Percentiles rank a stretch among this genome's conserved stretches.
Evolutionary conservation across 2,888 invertebrate species (phyloP).

Genomic region (Rosalia funebris): DNA sequence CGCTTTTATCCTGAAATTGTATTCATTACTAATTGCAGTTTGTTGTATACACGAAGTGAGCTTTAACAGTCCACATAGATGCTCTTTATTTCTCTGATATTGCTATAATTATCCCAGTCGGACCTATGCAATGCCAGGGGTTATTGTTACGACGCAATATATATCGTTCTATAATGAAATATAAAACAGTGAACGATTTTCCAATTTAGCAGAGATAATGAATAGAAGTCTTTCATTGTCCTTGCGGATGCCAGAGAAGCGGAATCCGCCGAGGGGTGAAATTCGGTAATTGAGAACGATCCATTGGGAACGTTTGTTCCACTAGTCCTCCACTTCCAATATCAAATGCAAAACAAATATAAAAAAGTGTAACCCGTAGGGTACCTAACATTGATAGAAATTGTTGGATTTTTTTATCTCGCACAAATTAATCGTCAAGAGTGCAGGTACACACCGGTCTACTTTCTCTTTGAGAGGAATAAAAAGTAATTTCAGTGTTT

Average conservation of each 20-base stretch:
- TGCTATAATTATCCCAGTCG: too few relatives aligned
- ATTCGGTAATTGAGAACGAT: conserved; percentile 56
- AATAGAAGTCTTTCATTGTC: conserved; percentile 49
- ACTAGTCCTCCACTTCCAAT: conserved; percentile 52
- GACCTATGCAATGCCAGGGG: too few relatives aligned
- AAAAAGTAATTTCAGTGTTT: conserved; percentile 26
- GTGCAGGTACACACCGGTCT: conserved; percentile 19
- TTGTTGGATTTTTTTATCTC: conserved; percentile 6
- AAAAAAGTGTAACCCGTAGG: conserved; percentile 41
- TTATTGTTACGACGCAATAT: too few relatives aligned
- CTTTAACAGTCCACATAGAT: too few relatives aligned
- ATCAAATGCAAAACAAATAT: conserved; percentile 54
- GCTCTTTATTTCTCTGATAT: too few relatives aligned
- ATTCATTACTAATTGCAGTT: too few relatives aligned
- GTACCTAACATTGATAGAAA: conserved; percentile 39
- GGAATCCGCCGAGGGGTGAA: conserved; percentile 51
- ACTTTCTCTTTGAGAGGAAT: neutral
- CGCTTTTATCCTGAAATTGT: too few relatives aligned
- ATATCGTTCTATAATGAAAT: conserved; percentile 10
- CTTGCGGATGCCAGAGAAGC: conserved; percentile 34
- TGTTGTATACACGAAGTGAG: too few relatives aligned
- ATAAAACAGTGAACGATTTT: conserved; percentile 30
- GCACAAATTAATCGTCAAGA: conserved; percentile 27
- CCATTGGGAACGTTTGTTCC: conserved; percentile 53
- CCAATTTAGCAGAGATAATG: conserved; percentile 51